phyloP scores from a whole-genome alignment of 2,888 invertebrate species.

The Pandemis cinnamomeana region DNA sequence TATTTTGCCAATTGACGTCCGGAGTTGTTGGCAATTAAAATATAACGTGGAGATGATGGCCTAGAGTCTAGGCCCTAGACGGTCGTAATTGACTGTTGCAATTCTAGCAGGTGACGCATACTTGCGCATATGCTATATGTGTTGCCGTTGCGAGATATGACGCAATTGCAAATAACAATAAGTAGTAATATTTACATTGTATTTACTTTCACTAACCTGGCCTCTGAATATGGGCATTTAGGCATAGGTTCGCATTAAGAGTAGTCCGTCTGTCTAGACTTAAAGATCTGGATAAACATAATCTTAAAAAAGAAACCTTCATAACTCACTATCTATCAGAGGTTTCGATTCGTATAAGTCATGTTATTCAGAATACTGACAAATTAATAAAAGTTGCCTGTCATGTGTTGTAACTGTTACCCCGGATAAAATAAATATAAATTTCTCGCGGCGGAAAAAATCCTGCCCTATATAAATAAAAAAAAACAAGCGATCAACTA shows the following conservation, averaged over 20 bases:
- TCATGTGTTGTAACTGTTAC: not conserved
- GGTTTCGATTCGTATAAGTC: no score
- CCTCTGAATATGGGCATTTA: not conserved
- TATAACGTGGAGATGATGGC: constrained; percentile 33
- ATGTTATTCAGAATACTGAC: not conserved
- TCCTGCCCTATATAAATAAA: not conserved
- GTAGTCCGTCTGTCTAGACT: no score
- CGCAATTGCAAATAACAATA: not conserved
- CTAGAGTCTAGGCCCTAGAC: no score
- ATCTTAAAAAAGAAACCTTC: no score
- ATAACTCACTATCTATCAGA: no score
- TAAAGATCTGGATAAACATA: no score
- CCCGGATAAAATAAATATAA: not conserved
- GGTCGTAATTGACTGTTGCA: constrained; percentile 28
- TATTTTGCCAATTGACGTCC: constrained; percentile 37
- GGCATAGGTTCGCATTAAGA: not conserved
- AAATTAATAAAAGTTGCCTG: not conserved
- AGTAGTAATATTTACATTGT: not conserved
- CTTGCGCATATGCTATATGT: constrained; percentile 1
- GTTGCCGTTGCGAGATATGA: constrained; percentile 10
- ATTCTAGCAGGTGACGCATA: constrained; percentile 11
- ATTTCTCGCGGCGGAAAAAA: not conserved
- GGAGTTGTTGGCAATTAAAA: constrained; percentile 38
- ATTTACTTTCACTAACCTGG: not conserved
- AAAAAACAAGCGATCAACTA: constrained; percentile 28